Base-by-base conservation (phyloP, 2,888 invertebrate species). In the Pachliopta kotzebuea region DNA sequence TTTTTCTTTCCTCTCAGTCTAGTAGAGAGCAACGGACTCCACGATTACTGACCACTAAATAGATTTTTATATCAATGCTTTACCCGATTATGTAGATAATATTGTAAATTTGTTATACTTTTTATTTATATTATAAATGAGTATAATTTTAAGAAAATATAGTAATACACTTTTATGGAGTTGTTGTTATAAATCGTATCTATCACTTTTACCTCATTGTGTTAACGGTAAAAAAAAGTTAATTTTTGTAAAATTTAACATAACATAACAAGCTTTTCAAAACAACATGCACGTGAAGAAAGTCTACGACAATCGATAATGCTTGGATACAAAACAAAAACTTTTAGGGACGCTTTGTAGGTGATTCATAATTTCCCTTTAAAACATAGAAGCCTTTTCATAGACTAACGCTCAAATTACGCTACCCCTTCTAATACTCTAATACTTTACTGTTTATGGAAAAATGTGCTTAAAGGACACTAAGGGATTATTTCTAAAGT, bases 291-390 rank as follows among this genome's bases (percentile, higher is more conserved):
- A 52, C 64, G 55, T 54, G 31, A 50, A 65, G 49, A 17, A 45
- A 49, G 45, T 57, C n/a, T 18, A 57, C 42, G 37, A 45, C 66
- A 79, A 89, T 90, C 89, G 77, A 88, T 90, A 80, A 84, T 88
- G 87, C 89, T 86, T 84, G 86, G 89, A 76, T 76, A 90, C 90
- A 74, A 77, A 79, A 74, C 71, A 74, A 77, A 83, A 84, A 83
- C 80, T 81, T 80, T 78, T 73, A 80, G 82, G 81, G 76, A 72
- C 69, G 74, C 72, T 72, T 70, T 75, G 75, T 78, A 80, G 81
- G 84, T 88, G 86, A 80, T 83, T 83, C 81, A 77, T 84, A 80
- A 86, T 86, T 83, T 89, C 90, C 90, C 85, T 83, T 76, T 81
- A 75, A 76, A 78, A 72, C 74, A 74, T 78, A 78, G 84, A 88